Conservation (phyloP, 1,140 invertebrate species). For the Lucilia cuprina region DNA sequence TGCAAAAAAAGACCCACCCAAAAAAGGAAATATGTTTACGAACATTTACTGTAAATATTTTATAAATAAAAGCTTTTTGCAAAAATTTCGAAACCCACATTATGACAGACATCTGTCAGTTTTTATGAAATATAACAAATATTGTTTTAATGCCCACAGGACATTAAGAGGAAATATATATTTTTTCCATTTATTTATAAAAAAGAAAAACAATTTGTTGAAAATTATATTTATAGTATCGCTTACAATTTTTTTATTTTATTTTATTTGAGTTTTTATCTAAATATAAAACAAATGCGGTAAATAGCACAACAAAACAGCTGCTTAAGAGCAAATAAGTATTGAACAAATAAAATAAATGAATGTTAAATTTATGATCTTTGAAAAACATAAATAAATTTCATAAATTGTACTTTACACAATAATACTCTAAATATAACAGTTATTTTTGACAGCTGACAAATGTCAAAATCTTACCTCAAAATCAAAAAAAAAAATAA, state of each 20-base stretch:
- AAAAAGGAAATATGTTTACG: too few relatives aligned
- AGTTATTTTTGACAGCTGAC: slow-evolving; percentile 14
- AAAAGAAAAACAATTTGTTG: not conserved
- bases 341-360: not conserved
- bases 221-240: not conserved
- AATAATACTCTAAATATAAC: not conserved
- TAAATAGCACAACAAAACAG: not conserved
- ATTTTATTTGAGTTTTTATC: not conserved
- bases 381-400: not conserved
- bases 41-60: not conserved
- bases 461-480: not conserved
- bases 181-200: not conserved
- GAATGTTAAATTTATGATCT: not conserved
- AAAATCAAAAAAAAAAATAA: too few relatives aligned
- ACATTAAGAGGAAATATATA: not conserved
- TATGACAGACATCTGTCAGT: slow-evolving; percentile 12
- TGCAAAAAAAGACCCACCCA: too few relatives aligned
- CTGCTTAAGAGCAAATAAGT: not conserved
- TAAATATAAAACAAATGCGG: too few relatives aligned
- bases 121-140: not conserved
- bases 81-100: not conserved
- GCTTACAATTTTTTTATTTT: not conserved
- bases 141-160: slow-evolving; percentile 10
- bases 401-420: not conserved
- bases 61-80: not conserved